Conservation (phyloP, 2,797 vertebrate genomes). For the Rhinogobio ventralis region DNA sequence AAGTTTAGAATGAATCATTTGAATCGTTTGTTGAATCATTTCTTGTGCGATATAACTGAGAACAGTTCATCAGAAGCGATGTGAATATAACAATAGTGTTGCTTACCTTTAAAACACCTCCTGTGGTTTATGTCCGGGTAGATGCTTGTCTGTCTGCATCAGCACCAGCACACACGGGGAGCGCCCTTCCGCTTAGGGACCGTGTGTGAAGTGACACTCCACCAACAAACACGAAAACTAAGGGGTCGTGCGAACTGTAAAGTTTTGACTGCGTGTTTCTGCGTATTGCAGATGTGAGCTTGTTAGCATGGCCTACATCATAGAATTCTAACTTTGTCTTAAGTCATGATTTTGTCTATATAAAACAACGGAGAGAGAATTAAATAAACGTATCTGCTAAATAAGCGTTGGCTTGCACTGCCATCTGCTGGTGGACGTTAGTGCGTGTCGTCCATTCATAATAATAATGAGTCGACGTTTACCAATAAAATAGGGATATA, state of each 20-base stretch:
- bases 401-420: conserved; percentile 1
- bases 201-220: conserved; percentile 74
- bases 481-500: not conserved
- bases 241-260: not conserved
- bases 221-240: conserved; percentile 22
- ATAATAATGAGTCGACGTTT: not conserved
- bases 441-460: no score
- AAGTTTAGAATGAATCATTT: conserved; percentile 71
- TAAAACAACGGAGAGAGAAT: not conserved
- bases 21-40: not conserved
- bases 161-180: conserved; percentile 78
- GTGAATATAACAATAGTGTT: conserved; percentile 12
- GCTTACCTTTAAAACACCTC: conserved; percentile 73
- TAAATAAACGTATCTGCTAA: not conserved
- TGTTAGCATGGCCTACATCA: not conserved
- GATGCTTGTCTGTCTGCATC: conserved; percentile 70
- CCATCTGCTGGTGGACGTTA: conserved; percentile 27
- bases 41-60: not conserved
- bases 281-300: not conserved
- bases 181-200: conserved; percentile 78
- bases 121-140: conserved; percentile 65
- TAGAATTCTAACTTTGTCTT: not conserved
- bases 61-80: not conserved
- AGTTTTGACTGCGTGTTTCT: not conserved
- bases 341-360: not conserved